phyloP scores from a whole-genome alignment of 2,888 invertebrate genomes.

The Rutpela maculata region DNA sequence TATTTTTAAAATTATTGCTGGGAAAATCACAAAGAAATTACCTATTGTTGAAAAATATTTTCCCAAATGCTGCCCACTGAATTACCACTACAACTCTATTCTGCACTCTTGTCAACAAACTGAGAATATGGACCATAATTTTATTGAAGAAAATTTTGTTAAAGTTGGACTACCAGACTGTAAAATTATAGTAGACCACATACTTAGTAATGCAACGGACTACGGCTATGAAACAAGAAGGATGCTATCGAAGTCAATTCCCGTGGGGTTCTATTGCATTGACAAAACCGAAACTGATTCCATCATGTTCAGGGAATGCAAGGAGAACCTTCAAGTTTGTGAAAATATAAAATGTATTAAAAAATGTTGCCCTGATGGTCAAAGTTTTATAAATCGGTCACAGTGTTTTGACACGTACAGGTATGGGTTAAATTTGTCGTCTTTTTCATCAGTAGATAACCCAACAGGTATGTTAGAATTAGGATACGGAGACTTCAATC shows the following conservation, averaged over 20 bases:
- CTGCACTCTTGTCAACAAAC: constrained; percentile 58
- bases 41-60: constrained; percentile 44
- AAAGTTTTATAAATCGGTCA: constrained; percentile 71
- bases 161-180: constrained; percentile 63
- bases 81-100: constrained; percentile 56
- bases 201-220: constrained; percentile 22
- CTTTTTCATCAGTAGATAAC: constrained; percentile 54
- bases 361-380: constrained; percentile 78
- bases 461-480: constrained; percentile 57
- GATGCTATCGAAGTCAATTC: not conserved
- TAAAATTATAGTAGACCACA: constrained; percentile 59
- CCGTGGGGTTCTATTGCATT: constrained; percentile 53
- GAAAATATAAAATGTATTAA: constrained; percentile 70
- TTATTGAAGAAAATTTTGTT: constrained; percentile 55
- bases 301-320: constrained; percentile 62
- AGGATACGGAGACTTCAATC: too few species aligned
- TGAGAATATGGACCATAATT: constrained; percentile 38
- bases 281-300: constrained; percentile 55
- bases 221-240: constrained; percentile 11
- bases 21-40: not conserved
- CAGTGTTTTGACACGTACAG: constrained; percentile 63
- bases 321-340: constrained; percentile 58
- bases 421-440: constrained; percentile 62
- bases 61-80: constrained; percentile 66
- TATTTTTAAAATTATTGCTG: constrained; percentile 27